phyloP scores from a whole-genome alignment of 2,888 invertebrate species.

The Lithodes maja region DNA sequence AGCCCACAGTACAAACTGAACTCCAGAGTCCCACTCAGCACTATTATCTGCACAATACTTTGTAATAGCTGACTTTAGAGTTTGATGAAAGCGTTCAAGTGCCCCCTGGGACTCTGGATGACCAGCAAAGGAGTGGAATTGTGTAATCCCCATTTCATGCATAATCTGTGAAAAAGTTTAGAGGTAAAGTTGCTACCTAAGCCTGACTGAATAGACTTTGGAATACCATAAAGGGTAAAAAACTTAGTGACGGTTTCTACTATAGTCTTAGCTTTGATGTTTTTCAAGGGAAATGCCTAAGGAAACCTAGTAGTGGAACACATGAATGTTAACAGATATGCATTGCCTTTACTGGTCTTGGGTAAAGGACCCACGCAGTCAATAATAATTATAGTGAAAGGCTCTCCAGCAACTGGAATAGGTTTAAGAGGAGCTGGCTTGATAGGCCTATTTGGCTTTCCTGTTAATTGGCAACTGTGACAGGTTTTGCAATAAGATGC shows the following conservation, averaged over 20 bases:
- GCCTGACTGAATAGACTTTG: background rate
- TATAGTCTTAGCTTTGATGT: background rate
- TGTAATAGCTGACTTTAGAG: background rate
- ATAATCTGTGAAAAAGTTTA: slow-evolving; percentile 5
- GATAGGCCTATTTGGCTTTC: slow-evolving; percentile 7
- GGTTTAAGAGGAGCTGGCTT: slow-evolving; percentile 17
- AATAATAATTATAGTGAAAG: slow-evolving; percentile 10
- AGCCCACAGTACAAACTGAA: slow-evolving; percentile 2
- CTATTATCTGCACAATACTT: slow-evolving; percentile 19
- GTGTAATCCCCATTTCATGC: slow-evolving; percentile 2
- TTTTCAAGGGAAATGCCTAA: slow-evolving; percentile 13
- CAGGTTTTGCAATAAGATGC: slow-evolving; percentile 13
- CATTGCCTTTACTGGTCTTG: slow-evolving; percentile 2
- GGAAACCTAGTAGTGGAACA: slow-evolving; percentile 31
- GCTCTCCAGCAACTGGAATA: background rate
- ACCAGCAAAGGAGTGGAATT: background rate
- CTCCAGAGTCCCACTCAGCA: slow-evolving; percentile 10
- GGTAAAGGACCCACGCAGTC: slow-evolving; percentile 23
- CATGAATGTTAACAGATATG: slow-evolving; percentile 26
- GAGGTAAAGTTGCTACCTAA: slow-evolving; percentile 21
- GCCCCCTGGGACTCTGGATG: slow-evolving; percentile 24
- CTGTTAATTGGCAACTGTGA: background rate
- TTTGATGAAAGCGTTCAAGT: slow-evolving; percentile 19
- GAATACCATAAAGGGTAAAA: slow-evolving; percentile 19
- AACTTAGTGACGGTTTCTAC: slow-evolving; percentile 9